Base-by-base conservation (phyloP, 2,113 vertebrate genomes). In the Pelodiscus sinensis region DNA sequence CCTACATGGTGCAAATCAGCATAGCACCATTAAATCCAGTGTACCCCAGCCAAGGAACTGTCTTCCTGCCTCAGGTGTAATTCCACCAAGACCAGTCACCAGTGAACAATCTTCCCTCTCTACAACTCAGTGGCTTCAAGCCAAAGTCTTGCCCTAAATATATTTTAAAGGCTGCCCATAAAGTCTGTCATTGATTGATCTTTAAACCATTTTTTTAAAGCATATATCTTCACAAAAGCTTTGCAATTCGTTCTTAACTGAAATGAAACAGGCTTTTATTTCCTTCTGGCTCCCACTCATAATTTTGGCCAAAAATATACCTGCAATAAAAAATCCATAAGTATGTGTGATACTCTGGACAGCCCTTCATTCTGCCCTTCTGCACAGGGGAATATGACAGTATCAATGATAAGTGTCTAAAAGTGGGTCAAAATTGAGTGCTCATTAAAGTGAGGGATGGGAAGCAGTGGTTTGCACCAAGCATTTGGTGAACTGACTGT, bases 51-150 rank as follows among this genome's bases (percentile, higher is more conserved):
- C 16, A 13, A 38, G 35, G 16, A 75, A 51, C 38, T 27, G 52
- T 0, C 62, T 68, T 0, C 44, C 78, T 71, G 22, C 52, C 44
- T 82, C 9, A 0, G 0, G 18, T 38, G 8, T 51, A 83, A 51
- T 0, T 31, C 27, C 50, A 57, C 44, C 81, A 62, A 79, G 55
- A 51, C 38, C 77, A 94, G 13, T 15, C 51, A 22, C 15, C 77
- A 60, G 57, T 54, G 52, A 54, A 0, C 3, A 73, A 35, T 77
- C 21, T 50, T 50, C 44, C 24, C 38, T 25, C 24, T 8, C 6
- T 56, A 21, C 55, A 65, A 84, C 35, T 3, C 18, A 79, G 29
- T 11, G 60, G 38, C 68, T 82, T 29, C 21, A 24, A 90, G 85
- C 35, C 29, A 77, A 35, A 88, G 85, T 6, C 38, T 0, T 77